Evolutionary conservation across 2,113 vertebrate genomes (phyloP).

Genomic region (Rallus limicola): DNA sequence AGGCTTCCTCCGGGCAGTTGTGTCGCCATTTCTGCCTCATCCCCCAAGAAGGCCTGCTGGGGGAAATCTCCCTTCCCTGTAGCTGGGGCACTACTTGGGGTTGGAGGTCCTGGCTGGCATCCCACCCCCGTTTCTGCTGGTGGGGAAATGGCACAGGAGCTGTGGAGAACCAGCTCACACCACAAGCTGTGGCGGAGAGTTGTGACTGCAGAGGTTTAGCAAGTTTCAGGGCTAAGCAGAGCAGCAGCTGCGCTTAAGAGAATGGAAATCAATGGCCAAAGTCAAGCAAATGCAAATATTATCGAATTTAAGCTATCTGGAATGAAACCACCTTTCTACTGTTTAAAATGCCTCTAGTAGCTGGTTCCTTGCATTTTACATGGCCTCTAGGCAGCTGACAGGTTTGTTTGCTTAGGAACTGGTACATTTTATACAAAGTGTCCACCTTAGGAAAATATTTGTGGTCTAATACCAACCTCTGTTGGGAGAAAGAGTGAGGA

Average conservation of each 20-base stretch:
- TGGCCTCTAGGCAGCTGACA: too few relatives aligned
- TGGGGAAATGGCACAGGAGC: rapidly evolving
- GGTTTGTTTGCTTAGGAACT: neutral
- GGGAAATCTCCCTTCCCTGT: neutral
- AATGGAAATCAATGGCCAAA: rapidly evolving
- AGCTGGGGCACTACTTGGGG: neutral
- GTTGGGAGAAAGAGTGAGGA: rapidly evolving
- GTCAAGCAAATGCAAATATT: neutral
- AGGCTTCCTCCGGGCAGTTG: neutral
- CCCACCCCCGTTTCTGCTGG: too few relatives aligned
- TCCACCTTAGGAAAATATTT: neutral
- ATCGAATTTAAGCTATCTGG: neutral
- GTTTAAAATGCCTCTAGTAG: neutral
- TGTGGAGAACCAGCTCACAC: rapidly evolving
- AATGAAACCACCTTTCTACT: neutral
- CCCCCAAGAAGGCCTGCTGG: too few relatives aligned
- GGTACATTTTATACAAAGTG: neutral
- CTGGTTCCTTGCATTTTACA: neutral
- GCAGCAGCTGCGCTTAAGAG: neutral
- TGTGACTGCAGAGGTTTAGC: neutral
- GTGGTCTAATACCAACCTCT: neutral
- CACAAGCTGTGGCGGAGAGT: rapidly evolving
- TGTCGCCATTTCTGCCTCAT: neutral
- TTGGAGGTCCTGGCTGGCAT: rapidly evolving
- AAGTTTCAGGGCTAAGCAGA: rapidly evolving